Evolutionary conservation across 2,797 vertebrate genomes (phyloP).

Genomic region (Lagodon rhomboides): DNA sequence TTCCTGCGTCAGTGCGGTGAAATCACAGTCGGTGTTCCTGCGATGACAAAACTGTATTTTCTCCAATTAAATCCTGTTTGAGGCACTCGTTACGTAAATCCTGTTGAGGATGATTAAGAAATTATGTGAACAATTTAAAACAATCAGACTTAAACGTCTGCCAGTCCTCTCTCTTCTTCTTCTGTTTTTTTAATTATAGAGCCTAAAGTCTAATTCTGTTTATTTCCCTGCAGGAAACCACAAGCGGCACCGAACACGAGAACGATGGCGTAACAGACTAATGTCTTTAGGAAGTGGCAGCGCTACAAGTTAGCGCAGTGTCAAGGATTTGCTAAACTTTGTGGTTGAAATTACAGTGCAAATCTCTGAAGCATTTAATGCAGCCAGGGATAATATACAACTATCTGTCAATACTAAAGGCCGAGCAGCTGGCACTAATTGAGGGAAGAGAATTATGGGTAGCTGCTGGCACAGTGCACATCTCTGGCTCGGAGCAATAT

Average conservation of each 20-base stretch:
- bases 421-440: slow-evolving; percentile 91
- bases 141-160: neutral
- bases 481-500: slow-evolving; percentile 49
- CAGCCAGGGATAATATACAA: slow-evolving; percentile 89
- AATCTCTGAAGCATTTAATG: slow-evolving; percentile 83
- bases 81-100: neutral
- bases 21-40: slow-evolving; percentile 10
- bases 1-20: slow-evolving; percentile 19
- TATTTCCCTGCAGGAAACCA: slow-evolving; percentile 3
- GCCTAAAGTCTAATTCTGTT: neutral
- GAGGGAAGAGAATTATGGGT: slow-evolving; percentile 91
- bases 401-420: slow-evolving; percentile 89
- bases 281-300: slow-evolving; percentile 72
- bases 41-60: neutral
- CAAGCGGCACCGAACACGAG: slow-evolving; percentile 22
- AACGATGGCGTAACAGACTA: slow-evolving; percentile 33
- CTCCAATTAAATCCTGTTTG: neutral
- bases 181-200: neutral
- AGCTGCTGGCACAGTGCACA: slow-evolving; percentile 85
- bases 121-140: neutral
- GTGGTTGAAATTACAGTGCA: slow-evolving; percentile 81
- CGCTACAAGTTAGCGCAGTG: slow-evolving; percentile 65
- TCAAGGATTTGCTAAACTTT: slow-evolving; percentile 73
- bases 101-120: neutral
- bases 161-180: neutral